Evolutionary conservation across 2,113 vertebrate species (phyloP).

Genomic region (Mixornis gularis): DNA sequence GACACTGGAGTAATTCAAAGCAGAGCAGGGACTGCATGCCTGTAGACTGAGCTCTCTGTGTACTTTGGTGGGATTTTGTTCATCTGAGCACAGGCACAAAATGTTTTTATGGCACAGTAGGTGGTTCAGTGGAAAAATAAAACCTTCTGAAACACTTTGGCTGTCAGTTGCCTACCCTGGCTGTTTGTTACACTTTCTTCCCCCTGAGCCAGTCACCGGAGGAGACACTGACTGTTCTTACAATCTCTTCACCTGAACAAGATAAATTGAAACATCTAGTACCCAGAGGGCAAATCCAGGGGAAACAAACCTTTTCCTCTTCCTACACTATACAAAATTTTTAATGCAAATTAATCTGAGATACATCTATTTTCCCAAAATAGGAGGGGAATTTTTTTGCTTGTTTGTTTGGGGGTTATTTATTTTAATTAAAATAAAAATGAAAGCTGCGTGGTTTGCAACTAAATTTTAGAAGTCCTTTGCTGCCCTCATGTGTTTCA

Average conservation of each 20-base stretch:
- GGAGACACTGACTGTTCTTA: neutral
- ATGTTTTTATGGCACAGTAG: neutral
- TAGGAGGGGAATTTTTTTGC: neutral
- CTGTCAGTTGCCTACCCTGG: neutral
- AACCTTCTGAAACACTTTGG: neutral
- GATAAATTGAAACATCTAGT: neutral
- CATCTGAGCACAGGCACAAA: neutral
- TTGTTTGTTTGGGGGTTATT: neutral
- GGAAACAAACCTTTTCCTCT: neutral
- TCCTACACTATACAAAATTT: neutral
- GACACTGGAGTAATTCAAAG: neutral
- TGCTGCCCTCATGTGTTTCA: slow-evolving; percentile 55
- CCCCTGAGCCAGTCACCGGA: neutral
- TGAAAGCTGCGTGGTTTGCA: neutral
- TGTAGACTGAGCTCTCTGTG: neutral
- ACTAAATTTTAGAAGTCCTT: neutral
- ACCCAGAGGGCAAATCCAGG: neutral
- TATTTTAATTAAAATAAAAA: neutral
- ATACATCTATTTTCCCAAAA: neutral
- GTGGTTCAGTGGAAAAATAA: neutral
- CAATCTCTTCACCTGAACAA: neutral
- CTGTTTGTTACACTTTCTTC: neutral
- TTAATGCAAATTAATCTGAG: neutral
- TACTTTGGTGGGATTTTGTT: neutral
- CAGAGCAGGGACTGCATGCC: neutral